phyloP scores from a whole-genome alignment of 2,797 vertebrate genomes.

The Thamnophis elegans region DNA sequence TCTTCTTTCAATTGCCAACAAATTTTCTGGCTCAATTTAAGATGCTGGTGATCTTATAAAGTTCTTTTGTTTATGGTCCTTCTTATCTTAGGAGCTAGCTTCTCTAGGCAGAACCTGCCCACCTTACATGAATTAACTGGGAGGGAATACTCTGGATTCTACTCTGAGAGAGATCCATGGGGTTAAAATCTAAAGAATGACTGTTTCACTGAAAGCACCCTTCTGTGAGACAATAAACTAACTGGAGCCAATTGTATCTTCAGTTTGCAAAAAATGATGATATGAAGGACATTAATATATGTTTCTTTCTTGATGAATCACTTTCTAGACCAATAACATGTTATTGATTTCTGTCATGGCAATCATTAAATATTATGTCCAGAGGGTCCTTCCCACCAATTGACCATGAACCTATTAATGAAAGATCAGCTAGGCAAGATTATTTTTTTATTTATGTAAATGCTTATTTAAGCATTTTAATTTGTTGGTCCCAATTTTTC shows the following conservation, averaged over 20 bases:
- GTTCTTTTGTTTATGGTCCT: background rate
- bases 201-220: background rate
- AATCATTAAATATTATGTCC: background rate
- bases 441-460: background rate
- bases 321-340: background rate
- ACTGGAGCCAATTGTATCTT: background rate
- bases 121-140: background rate
- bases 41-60: background rate
- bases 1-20: background rate
- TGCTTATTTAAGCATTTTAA: background rate
- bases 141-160: background rate
- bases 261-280: background rate
- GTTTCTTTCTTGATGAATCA: background rate
- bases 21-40: background rate
- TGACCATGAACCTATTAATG: background rate
- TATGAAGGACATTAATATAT: background rate
- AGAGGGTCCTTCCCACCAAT: background rate
- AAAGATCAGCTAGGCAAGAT: background rate
- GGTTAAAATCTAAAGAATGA: background rate
- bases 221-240: background rate
- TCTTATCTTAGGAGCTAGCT: background rate
- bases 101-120: background rate
- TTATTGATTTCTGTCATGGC: background rate
- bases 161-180: background rate
- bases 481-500: background rate